Conservation (phyloP, 2,113 vertebrate genomes). For the Speoplatyrhinus poulsoni region DNA sequence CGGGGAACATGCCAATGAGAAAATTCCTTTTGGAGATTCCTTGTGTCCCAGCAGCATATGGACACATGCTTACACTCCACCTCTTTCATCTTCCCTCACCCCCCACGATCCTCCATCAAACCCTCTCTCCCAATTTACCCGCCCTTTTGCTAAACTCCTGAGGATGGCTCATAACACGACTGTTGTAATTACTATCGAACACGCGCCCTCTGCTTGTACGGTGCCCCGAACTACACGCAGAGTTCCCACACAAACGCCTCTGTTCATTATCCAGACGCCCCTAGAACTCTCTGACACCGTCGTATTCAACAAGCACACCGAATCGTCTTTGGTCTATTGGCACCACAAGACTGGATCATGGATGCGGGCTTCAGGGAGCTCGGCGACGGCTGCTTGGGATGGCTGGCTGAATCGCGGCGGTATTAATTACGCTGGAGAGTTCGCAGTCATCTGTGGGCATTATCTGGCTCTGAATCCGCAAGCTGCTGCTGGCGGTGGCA, state of each 20-base stretch:
- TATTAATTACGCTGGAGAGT: conserved; percentile 63
- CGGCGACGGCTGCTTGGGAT: no score
- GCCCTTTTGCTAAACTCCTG: conserved; percentile 31
- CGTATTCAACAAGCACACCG: no score
- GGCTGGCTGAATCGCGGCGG: no score
- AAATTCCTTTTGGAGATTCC: conserved; percentile 62
- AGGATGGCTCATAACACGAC: conserved; percentile 44
- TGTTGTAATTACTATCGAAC: no score
- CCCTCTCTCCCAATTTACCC: conserved; percentile 20
- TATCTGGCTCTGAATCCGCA: conserved; percentile 47
- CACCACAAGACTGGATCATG: no score
- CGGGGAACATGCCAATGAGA: conserved; percentile 51
- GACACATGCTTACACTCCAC: conserved; percentile 54
- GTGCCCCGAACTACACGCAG: no score
- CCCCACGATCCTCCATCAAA: conserved; percentile 52
- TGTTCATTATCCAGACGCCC: no score
- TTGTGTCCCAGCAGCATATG: conserved; percentile 68
- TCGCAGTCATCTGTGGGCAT: conserved; percentile 55
- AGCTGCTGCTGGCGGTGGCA: conserved; percentile 54
- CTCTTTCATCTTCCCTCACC: conserved; percentile 56
- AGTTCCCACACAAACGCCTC: no score
- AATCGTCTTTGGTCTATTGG: no score
- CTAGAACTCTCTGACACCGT: no score
- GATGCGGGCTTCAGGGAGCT: no score
- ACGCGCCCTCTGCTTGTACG: no score